Evolutionary conservation across 2,797 vertebrate genomes (phyloP), one percentile per base, ranked within the genome.

Genomic region (Pelobates cultripes): DNA sequence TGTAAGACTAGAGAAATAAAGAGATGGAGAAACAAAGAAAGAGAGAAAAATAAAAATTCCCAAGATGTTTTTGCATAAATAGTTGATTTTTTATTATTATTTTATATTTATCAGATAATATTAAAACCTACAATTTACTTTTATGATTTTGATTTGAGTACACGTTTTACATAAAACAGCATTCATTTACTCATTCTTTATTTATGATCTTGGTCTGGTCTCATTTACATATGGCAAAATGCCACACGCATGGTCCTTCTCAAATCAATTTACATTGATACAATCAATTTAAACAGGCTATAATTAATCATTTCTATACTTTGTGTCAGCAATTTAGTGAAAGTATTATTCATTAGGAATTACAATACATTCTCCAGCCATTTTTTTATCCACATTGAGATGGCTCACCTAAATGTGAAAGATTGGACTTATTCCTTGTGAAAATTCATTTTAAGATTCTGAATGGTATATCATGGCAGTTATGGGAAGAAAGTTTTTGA

Each of bases 251-350:
- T 77, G 73, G 80, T 77, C 70, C 80, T 73, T 82, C 75, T 69
- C 75, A 82, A 82, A 82, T 82, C 75, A 73, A 82, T 82, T 82
- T 82, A 82, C 80, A 82, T 77, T 82, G 75, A 82, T 77, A 82
- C 68, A 82, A 82, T 77, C 75, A 67, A 75, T 77, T 82, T 77
- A 77, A 77, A 68, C 69, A 78, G 80, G 66, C 80, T 68, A 63
- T 73, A 69, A 82, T 82, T 77, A 77, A 82, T 77, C 61, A 73
- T 75, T 67, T 68, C 63, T 43, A 73, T 72, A 69, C 68, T 82
- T 78, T 77, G 77, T 77, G 80, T 77, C 75, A 78, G 80, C 75
- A 51, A 73, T 77, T 82, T 82, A 68, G 71, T 73, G 41, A 70
- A 73, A 77, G 73, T 82, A 53, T 68, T 53, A 82, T 82, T 82